These are phyloP conservation scores for Trogon melanurus DNA, from an alignment of 2,113 vertebrate species.

Conservation along the genomic window DNA sequence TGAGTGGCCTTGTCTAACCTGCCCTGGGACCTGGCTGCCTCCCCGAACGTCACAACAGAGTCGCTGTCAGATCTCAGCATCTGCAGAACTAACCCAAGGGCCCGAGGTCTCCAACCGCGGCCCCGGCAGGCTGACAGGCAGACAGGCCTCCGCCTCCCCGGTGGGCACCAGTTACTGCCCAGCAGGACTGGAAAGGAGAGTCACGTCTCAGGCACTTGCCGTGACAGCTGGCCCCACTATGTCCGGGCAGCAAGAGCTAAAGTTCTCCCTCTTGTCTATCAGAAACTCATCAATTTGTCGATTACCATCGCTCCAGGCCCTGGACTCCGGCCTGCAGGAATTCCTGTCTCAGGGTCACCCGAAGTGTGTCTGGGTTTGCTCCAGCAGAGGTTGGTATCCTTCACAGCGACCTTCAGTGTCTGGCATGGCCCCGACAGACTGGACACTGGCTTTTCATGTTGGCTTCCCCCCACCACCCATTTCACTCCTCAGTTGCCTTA, in stretches of 20 bases:
- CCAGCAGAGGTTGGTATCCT: neutral
- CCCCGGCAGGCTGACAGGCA: no score
- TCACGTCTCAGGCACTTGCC: accelerated
- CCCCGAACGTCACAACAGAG: neutral
- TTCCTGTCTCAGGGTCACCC: neutral
- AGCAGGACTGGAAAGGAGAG: neutral
- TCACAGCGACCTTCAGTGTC: neutral
- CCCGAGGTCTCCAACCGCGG: no score
- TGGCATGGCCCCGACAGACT: neutral
- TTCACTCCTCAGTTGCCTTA: neutral
- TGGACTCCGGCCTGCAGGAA: neutral
- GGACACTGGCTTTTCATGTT: no score
- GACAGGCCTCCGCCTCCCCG: no score
- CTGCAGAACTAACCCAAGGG: neutral
- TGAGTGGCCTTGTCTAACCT: neutral
- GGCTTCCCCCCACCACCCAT: neutral
- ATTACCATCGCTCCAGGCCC: neutral
- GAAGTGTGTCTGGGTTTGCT: neutral
- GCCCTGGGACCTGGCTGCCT: neutral
- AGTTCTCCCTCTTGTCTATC: neutral
- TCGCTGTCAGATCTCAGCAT: neutral
- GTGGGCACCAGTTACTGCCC: neutral
- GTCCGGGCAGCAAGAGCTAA: neutral
- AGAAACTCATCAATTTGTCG: neutral
- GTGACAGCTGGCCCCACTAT: neutral